phyloP scores from a whole-genome alignment of 2,797 vertebrate genomes.

The Hozukius guyotensis region DNA sequence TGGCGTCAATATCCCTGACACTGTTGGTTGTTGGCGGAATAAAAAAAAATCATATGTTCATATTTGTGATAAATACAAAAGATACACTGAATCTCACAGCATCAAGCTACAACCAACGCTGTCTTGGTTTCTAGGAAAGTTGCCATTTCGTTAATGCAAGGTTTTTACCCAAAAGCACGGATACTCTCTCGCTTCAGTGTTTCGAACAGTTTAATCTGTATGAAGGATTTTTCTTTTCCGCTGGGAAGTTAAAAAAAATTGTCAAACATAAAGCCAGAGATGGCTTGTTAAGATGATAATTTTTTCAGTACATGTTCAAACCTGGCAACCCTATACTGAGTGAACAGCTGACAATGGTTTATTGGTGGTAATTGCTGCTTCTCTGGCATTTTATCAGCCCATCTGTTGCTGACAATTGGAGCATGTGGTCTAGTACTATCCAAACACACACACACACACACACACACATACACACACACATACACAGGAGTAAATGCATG shows the following conservation, averaged over 20 bases:
- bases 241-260: not conserved
- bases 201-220: not conserved
- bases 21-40: not conserved
- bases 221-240: not conserved
- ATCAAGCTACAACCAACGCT: not conserved
- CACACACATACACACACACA: not conserved
- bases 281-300: not conserved
- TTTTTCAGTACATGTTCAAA: constrained; percentile 27
- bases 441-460: constrained; percentile 30
- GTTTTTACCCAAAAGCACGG: not conserved
- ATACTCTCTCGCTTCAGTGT: not conserved
- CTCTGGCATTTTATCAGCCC: constrained; percentile 62
- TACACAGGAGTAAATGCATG: not conserved
- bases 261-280: not conserved
- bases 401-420: constrained; percentile 69
- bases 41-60: not conserved
- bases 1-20: not conserved
- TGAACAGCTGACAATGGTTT: constrained; percentile 58
- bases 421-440: constrained; percentile 60
- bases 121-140: not conserved
- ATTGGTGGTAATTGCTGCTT: constrained; percentile 69
- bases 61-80: not conserved
- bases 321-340: constrained; percentile 40
- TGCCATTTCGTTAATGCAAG: not conserved
- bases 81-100: not conserved